Conservation (phyloP, 2,113 vertebrate species). For the Pelecanus crispus region DNA sequence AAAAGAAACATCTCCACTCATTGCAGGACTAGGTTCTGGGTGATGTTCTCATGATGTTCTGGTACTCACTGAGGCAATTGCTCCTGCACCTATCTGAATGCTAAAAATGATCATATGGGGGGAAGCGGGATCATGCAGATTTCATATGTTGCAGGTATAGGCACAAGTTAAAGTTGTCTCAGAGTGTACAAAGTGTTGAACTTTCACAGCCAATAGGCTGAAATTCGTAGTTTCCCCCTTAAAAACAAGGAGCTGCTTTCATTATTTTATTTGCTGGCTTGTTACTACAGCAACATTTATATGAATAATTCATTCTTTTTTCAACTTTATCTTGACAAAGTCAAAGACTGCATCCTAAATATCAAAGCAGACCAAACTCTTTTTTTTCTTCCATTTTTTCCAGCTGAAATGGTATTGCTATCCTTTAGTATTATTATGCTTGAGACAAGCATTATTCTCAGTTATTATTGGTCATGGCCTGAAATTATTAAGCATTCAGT, state of each 20-base stretch:
- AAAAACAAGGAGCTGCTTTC: slow-evolving; percentile 63
- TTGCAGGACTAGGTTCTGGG: neutral
- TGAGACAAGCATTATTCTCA: slow-evolving; percentile 25
- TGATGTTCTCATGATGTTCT: too few relatives aligned
- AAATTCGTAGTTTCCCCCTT: slow-evolving; percentile 57
- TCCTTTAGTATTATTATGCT: slow-evolving; percentile 34
- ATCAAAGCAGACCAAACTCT: slow-evolving; percentile 65
- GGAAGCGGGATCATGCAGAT: neutral
- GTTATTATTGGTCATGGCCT: slow-evolving; percentile 46
- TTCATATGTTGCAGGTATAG: neutral
- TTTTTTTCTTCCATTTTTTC: slow-evolving; percentile 16
- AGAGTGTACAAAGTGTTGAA: neutral
- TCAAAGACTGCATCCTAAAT: slow-evolving; percentile 72
- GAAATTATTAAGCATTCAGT: slow-evolving; percentile 50
- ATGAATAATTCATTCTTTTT: slow-evolving; percentile 76
- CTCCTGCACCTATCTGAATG: neutral
- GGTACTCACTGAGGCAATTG: neutral
- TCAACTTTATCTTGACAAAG: slow-evolving; percentile 74
- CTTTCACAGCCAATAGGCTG: slow-evolving; percentile 51
- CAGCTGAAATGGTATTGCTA: slow-evolving; percentile 42
- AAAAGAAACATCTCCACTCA: neutral
- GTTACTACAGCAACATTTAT: slow-evolving; percentile 71
- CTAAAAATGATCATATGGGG: neutral
- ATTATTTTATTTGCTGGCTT: slow-evolving; percentile 74
- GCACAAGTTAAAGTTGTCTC: neutral